Conservation (phyloP, 2,797 vertebrate genomes). For the Pangasius djambal region DNA sequence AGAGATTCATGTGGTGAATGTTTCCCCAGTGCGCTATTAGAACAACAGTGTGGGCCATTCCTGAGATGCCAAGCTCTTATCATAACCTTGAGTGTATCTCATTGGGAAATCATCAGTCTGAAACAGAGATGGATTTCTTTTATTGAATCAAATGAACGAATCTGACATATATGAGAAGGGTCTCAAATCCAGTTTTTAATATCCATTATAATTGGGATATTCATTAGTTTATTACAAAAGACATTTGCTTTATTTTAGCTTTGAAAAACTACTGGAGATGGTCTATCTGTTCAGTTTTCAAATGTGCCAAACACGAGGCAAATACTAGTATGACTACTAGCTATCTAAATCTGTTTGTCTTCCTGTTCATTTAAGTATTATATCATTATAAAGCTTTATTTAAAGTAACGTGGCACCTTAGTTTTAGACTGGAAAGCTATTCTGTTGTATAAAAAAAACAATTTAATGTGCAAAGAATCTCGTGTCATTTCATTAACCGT, state of each 20-base stretch:
- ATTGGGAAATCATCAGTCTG: constrained; percentile 5
- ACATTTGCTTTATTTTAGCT: not conserved
- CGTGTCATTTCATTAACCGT: not conserved
- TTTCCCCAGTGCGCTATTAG: constrained; percentile 28
- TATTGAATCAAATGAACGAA: not conserved
- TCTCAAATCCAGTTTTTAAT: not conserved
- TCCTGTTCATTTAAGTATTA: constrained; percentile 3
- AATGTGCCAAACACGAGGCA: not conserved
- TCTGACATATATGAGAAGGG: not conserved
- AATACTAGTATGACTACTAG: not conserved
- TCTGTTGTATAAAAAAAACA: constrained; percentile 21
- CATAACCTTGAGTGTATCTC: constrained; percentile 7
- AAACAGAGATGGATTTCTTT: not conserved
- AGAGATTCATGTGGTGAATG: constrained; percentile 2
- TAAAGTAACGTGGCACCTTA: not conserved
- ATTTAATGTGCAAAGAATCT: not conserved
- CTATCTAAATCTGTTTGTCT: not conserved
- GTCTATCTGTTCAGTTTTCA: not conserved
- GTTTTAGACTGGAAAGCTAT: constrained; percentile 46
- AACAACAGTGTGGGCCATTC: constrained; percentile 16
- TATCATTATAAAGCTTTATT: not conserved
- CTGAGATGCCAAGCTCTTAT: not conserved
- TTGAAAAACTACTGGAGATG: not conserved
- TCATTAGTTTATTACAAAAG: not conserved
- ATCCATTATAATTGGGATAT: not conserved